Base-by-base conservation (phyloP, 1,140 invertebrate species). In the Orchestia grillus region DNA sequence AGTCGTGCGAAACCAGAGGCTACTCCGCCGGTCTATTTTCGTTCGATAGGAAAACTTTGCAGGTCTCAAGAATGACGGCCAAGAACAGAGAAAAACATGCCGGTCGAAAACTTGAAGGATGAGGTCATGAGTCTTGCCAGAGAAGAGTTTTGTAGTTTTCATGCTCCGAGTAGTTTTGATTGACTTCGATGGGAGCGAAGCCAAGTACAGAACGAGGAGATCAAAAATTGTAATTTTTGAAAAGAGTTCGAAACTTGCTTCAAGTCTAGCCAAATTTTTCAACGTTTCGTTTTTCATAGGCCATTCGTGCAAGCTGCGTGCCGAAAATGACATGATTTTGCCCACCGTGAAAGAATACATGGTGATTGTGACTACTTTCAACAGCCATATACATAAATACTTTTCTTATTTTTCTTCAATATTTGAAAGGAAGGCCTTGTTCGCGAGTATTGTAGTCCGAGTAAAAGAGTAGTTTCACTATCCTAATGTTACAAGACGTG, bases 61-160 rank as follows among this genome's bases (percentile, higher is more conserved):
- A 43, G 43, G 90, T 28, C 90, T 44, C 43, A 43, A 28, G 44
- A 92, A 92, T 92, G 90, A 92, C n/a, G 43, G 90, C 43, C 90
- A 44, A 44, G 44, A 43, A 92, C n/a, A 43, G 43, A 92, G 47
- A 53, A 92, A 92, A 92, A 92, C 43, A 92, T 92, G 44, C 90
- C 23, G 19, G 19, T 44, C 23, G 41, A 92, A 44, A 92, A 92
- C 40, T 92, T 92, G 41, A 92, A 44, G 41, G 43, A 92, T 87
- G 90, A 92, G 90, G 90, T 92, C 90, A 92, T 92, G 90, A 92
- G n/a, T 92, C 43, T 92, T 15, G 90, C 87, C 40, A 44, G 90
- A 44, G 43, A 92, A 44, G 90, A 92, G 90, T 92, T 92, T 92
- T 92, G 90, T 44, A 92, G 41, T 92, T 92, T 92, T 92, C 90